Base-by-base conservation (phyloP, 2,113 vertebrate genomes). In the Tor tambroides region DNA sequence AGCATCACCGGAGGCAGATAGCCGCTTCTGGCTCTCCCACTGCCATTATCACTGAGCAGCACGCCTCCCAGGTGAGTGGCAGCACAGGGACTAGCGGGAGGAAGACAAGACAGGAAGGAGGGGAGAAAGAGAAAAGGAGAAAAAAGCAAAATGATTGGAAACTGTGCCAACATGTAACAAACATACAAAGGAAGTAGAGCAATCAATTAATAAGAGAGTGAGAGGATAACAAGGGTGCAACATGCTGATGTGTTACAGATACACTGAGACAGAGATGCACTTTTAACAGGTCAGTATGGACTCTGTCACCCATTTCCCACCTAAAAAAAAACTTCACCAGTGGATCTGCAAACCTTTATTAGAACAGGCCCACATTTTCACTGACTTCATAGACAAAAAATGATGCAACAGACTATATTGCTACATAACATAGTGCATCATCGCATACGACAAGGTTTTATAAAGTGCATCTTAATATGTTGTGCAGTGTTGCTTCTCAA, bases 21-120 rank as follows among this genome's bases (percentile, higher is more conserved):
- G 88, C 41, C 56, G 81, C 80, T 72, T 59, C 81, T 80, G 54
- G 89, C 85, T 86, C 82, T 87, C 86, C 81, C 80, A 87, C 84
- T 81, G 86, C 87, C 82, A 89, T 91, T 91, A 91, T 91, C 89
- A 80, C 82, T 54, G 71, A 74, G 87, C 78, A 81, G 85, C 72
- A 85, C 4, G 30, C 63, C 81, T 76, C 43, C 86, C 84, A 51
- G 86, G 85, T 87, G 84, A 82, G 85, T 89, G 88, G 83, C 67
- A 82, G 63, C 49, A 56, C 41, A 59, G 79, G 83, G 80, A 83
- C 38, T n/a, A 86, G 88, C 6, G 11, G 49, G 63, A 30, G 46
- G 46, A 75, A 65, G 69, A 87, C 28, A 14, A 86, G 77, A 86
- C 79, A 81, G 84, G 17, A 80, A 69, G 74, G 83, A 75, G 67